Evolutionary conservation across 2,797 vertebrate genomes (phyloP).

Genomic region (Triplophysa bombifrons): DNA sequence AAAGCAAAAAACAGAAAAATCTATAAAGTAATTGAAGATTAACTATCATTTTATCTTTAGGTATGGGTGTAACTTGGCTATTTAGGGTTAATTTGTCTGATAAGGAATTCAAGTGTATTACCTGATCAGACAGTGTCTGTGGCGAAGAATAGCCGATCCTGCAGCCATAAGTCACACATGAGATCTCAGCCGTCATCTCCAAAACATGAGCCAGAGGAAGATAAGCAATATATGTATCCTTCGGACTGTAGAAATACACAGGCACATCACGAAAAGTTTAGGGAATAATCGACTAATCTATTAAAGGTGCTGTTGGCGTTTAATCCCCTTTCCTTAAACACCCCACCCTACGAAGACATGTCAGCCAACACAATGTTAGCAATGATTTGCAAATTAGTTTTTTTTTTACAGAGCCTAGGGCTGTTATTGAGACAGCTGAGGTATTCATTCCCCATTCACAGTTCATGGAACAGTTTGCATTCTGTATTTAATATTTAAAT

Average conservation of each 20-base stretch:
- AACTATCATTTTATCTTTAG: neutral
- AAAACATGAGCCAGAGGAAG: conserved; percentile 95
- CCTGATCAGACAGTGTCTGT: conserved; percentile 96
- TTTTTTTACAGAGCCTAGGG: neutral
- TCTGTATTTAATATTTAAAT: neutral
- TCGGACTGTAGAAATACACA: conserved; percentile 74
- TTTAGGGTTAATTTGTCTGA: neutral
- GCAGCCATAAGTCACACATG: conserved; percentile 94
- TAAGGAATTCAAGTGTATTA: conserved; percentile 61
- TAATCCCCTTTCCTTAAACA: neutral
- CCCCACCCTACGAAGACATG: neutral
- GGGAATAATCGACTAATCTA: neutral
- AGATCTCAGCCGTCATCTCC: conserved; percentile 97
- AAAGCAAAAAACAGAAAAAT: conserved; percentile 52
- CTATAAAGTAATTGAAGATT: neutral
- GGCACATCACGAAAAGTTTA: neutral
- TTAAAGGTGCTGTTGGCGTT: neutral
- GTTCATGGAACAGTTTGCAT: neutral
- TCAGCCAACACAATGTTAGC: neutral
- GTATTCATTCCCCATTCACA: neutral
- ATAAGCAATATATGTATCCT: conserved; percentile 95
- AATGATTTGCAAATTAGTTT: neutral
- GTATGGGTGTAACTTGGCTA: neutral
- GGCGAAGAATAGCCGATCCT: conserved; percentile 97
- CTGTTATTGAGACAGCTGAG: neutral